Evolutionary conservation across 2,113 vertebrate species (phyloP).

Genomic region (Crocuta crocuta): DNA sequence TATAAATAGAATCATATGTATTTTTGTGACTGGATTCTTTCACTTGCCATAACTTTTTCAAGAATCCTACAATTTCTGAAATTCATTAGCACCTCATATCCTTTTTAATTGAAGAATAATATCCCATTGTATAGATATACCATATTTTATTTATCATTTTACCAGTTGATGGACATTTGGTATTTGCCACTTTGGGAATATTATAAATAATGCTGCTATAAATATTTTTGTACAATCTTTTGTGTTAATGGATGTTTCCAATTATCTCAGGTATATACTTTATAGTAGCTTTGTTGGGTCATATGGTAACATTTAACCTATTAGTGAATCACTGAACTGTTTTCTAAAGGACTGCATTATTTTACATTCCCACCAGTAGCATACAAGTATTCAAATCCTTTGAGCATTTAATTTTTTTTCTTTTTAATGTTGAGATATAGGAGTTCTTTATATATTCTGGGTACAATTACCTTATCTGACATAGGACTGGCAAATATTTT

Average conservation of each 20-base stretch:
- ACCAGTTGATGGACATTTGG: not conserved
- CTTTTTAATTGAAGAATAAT: not conserved
- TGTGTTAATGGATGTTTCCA: not conserved
- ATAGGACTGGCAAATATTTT: not conserved
- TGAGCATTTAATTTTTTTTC: not conserved
- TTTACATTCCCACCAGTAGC: not conserved
- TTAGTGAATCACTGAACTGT: not conserved
- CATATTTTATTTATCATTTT: not conserved
- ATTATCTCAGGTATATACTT: not conserved
- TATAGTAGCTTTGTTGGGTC: not conserved
- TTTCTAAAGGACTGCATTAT: not conserved
- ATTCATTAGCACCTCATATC: not conserved
- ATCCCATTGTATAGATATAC: not conserved
- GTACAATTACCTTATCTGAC: not conserved
- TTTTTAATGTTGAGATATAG: not conserved
- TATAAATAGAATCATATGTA: not conserved
- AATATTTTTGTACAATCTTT: not conserved
- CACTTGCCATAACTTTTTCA: not conserved
- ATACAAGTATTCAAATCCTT: not conserved
- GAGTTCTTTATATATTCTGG: not conserved
- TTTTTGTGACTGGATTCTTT: not conserved
- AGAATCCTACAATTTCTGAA: not conserved
- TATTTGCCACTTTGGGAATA: not conserved
- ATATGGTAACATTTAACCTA: not conserved
- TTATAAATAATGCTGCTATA: not conserved